Base-by-base conservation (phyloP, 1,140 invertebrate species). In the Pygmarrhopalites habei region DNA sequence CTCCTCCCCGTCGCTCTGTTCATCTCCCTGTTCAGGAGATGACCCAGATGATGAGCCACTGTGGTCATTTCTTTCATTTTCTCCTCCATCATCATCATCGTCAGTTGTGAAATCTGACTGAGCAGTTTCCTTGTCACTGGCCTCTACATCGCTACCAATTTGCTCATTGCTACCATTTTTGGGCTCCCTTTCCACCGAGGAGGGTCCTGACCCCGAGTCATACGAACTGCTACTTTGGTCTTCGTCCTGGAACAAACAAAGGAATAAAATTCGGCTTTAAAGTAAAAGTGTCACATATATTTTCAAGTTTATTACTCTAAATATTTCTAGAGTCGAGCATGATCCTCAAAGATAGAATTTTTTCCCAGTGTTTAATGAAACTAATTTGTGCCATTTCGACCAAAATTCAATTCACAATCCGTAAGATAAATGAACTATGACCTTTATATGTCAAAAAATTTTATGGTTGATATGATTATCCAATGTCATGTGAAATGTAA, bases 101-200 rank as follows among this genome's bases (percentile, higher is more conserved):
- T 52, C 21, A 58, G 61, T 64, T 74, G 75, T 26, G 76, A 76
- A 62, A 76, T 78, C 64, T 75, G 76, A 30, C 3, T 25, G 5
- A 3, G 53, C 25, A 44, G 5, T 41, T 14, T 59, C 57, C 15
- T 47, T 19, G 39, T 25, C 39, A 25, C 57, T 59, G 3, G 2
- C 17, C 14, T 59, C 57, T 4, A 5, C 23, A n/a, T 30, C 57
- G 23, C 35, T 44, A 7, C 23, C 57, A 23, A 15, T 44, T n/a
- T 59, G 25, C 21, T 46, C 43, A 23, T 39, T 32, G 3, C 12
- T 19, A 39, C 25, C 23, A 14, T 26, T 23, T 28, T 26, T 28
- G 51, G 51, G 19, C 29, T 25, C 23, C 19, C n/a, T 7, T 7
- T 47, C 44, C 4, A 47, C 44, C 12, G 39, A n/a, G n/a, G 39